Base-by-base conservation (phyloP, 2,888 invertebrate species). In the Spilarctia lutea region DNA sequence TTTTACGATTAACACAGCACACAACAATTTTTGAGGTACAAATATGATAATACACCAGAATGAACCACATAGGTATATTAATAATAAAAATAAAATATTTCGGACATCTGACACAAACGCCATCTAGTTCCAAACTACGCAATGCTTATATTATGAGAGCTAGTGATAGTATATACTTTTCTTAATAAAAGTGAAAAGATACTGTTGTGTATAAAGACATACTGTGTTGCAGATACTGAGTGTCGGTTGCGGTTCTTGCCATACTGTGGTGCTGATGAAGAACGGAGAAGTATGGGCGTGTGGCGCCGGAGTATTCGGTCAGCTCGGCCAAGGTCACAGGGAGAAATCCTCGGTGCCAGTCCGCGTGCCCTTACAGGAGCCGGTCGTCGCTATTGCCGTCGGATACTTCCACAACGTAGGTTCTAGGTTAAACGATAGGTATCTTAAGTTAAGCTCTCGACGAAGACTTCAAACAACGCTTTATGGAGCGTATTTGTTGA, bases 241-340 rank as follows among this genome's bases (percentile, higher is more conserved):
- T 20, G 95, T 95, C 33, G 92, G 96, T 88, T 90, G 98, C 96
- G 89, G 98, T 96, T 77, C 98, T 96, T 95, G 98, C 96, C 98
- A 98, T 91, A 97, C 97, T 18, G 93, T 97, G 68, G 96, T 97
- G 30, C 93, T 98, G 35, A 97, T 97, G 74, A 94, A 93, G 56
- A 96, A 97, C 88, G 98, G 98, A 33, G 96, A 97, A 80, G 97
- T 98, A 71, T 97, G 95, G 90, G 96, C 97, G 33, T 96, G 96
- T 87, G 98, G 98, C 35, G 97, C 98, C 74, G 97, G 97, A 80
- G 97, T 97, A 82, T 98, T 98, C 91, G 98, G 98, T 0, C 98
- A 98, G 91, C 94, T 98, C 42, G 98, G 97, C 66, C 94, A 91
- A 68, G 96, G 92, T 33, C 60, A 75, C 10, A 91, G 96, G 13